Base-by-base conservation (phyloP, 2,888 invertebrate species). In the Dasysyrphus tricinctus region DNA sequence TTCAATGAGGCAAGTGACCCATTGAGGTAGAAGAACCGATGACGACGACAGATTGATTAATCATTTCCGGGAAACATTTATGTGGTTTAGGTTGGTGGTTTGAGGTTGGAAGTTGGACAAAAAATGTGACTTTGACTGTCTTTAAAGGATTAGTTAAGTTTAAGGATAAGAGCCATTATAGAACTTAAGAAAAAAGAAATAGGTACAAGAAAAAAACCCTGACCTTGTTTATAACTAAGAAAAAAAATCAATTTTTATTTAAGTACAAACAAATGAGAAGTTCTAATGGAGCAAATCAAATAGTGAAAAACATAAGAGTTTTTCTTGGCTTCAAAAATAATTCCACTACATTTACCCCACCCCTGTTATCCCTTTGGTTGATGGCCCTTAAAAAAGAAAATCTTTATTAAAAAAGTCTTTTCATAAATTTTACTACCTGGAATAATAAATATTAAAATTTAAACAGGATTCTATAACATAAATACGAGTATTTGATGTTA, bases 11-110 rank as follows among this genome's bases (percentile, higher is more conserved):
- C 24, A 61, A 61, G 61, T 61, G 61, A 42, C 39, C 39, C 39
- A 61, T 39, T 61, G 61, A 61, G 24, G 61, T 29, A 39, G 61
- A 61, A 61, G 61, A 61, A 61, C 61, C 39, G 61, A 61, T 61
- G 61, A 61, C 39, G 14, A 61, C 42, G 61, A 61, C 39, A 8
- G 5, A 39, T 39, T 39, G 61, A 7, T 42, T 2, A 24, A 42
- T 3, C 14, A 61, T 42, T 61, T 61, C 61, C 61, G 39, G 59
- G 14, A 42, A 42, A 57, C 57, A 19, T 47, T n/a, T 16, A 7
- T 29, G 14, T 32, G 14, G n/a, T n/a, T n/a, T n/a, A 49, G 49
- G 24, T 47, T 42, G 11, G 39, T 12, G 16, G 11, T 49, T 19
- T 9, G 47, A 9, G 9, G 9, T 4, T 5, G 6, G n/a, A 49